Evolutionary conservation across 2,888 invertebrate species (phyloP).

Genomic region (Epinotia demarniana): DNA sequence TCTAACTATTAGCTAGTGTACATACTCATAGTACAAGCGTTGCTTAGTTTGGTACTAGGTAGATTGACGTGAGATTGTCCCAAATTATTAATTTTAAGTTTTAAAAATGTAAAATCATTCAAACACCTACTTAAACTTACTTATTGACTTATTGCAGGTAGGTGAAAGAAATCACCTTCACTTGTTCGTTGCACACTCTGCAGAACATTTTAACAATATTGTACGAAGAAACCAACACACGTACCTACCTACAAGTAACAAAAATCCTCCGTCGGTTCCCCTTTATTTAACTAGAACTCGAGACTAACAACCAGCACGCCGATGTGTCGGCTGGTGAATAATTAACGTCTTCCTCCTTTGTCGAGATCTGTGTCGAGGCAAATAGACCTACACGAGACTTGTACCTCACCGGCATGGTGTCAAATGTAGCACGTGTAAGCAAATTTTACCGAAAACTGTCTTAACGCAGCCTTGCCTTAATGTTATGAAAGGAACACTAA

Average conservation of each 20-base stretch:
- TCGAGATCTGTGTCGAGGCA: constrained; percentile 33
- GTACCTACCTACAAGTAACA: constrained; percentile 21
- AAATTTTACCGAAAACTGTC: not conserved
- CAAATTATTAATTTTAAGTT: no score
- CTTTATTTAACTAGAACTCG: constrained; percentile 41
- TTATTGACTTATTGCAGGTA: no score
- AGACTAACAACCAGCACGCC: constrained; percentile 38
- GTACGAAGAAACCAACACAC: not conserved
- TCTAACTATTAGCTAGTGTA: no score
- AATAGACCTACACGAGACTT: not conserved
- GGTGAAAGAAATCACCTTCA: no score
- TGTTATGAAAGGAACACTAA: no score
- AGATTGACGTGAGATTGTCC: no score
- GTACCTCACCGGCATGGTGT: not conserved
- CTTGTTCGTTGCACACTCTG: no score
- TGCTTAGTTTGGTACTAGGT: no score
- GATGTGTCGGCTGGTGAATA: constrained; percentile 38
- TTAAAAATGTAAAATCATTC: no score
- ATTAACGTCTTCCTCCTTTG: constrained; percentile 39
- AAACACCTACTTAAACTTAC: no score
- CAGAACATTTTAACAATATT: not conserved
- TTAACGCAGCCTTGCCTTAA: not conserved
- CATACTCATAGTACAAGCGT: no score
- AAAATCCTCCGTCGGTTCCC: constrained; percentile 29
- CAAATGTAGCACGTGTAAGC: not conserved